A percentile compares a stretch with the other conserved stretches of the same genome.
Evolutionary conservation across 1,140 invertebrate species (phyloP).

Genomic region (Drosophila miranda): DNA sequence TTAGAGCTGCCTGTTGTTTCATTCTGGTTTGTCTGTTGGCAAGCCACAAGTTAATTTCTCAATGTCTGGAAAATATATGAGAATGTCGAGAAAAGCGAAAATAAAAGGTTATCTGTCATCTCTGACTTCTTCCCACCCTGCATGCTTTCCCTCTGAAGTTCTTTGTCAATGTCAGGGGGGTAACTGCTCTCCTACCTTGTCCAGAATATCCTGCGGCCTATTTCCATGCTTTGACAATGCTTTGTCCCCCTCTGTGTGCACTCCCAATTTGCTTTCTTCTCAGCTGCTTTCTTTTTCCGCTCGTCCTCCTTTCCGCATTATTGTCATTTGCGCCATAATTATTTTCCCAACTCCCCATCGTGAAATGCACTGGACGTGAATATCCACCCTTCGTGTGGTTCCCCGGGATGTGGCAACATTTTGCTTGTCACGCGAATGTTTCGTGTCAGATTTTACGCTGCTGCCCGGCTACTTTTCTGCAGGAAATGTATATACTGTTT

Average conservation of each 20-base stretch:
- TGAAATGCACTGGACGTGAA: constrained; percentile 33
- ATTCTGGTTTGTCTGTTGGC: constrained; percentile 18
- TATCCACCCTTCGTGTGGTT: not conserved
- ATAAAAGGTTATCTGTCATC: no score
- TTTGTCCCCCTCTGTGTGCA: constrained; percentile 7
- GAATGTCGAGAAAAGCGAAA: constrained; percentile 3
- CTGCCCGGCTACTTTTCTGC: constrained; percentile 52
- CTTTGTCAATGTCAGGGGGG: constrained; percentile 55
- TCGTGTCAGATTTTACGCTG: constrained; percentile 67
- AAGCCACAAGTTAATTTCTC: constrained; percentile 32
- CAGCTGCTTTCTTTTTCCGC: not conserved
- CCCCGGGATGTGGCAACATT: constrained; percentile 46
- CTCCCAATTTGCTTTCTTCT: constrained; percentile 38
- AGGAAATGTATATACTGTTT: constrained; percentile 31
- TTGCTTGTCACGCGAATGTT: constrained; percentile 73
- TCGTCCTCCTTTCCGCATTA: constrained; percentile 14
- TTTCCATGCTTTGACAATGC: constrained; percentile 40
- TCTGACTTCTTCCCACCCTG: no score
- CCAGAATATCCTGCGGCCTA: constrained; percentile 12
- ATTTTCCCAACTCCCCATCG: constrained; percentile 41
- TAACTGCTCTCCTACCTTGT: not conserved
- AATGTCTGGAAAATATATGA: constrained; percentile 1
- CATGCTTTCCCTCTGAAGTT: not conserved
- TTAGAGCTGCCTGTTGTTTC: constrained; percentile 34
- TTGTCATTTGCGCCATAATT: constrained; percentile 63